Conservation (phyloP, 2,113 vertebrate genomes). For the human region DNA sequence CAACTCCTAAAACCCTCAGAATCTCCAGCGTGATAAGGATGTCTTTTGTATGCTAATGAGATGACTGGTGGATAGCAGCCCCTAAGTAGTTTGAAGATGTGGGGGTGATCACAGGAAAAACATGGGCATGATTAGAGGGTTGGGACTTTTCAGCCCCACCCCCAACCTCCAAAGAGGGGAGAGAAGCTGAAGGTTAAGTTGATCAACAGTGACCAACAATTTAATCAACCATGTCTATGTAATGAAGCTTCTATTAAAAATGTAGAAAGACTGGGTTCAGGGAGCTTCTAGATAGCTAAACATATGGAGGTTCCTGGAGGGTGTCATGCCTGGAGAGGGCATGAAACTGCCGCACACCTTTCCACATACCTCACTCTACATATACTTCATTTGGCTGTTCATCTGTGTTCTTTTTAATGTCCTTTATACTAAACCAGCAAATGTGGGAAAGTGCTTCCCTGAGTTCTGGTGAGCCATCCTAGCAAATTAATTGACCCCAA, state of each 20-base stretch:
- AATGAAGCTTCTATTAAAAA: background rate
- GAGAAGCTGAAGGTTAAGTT: background rate
- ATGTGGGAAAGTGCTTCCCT: no score
- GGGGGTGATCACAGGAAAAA: background rate
- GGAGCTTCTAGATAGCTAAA: background rate
- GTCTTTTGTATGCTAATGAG: background rate
- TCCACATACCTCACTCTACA: no score
- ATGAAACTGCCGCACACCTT: no score
- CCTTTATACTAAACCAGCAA: no score
- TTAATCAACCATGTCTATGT: background rate
- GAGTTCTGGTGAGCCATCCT: no score
- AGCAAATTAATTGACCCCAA: no score
- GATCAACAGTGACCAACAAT: background rate
- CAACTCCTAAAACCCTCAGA: background rate
- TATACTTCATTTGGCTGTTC: no score
- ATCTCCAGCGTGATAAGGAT: background rate
- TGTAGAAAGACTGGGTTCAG: background rate
- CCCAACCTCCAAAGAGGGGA: background rate
- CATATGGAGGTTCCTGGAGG: background rate
- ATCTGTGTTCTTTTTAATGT: no score
- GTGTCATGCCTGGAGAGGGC: no score
- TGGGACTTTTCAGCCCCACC: background rate
- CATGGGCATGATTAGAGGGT: background rate
- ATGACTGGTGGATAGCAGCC: background rate
- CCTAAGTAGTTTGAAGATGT: background rate